Base-by-base conservation (phyloP, 2,797 vertebrate genomes). In the Alca torda region DNA sequence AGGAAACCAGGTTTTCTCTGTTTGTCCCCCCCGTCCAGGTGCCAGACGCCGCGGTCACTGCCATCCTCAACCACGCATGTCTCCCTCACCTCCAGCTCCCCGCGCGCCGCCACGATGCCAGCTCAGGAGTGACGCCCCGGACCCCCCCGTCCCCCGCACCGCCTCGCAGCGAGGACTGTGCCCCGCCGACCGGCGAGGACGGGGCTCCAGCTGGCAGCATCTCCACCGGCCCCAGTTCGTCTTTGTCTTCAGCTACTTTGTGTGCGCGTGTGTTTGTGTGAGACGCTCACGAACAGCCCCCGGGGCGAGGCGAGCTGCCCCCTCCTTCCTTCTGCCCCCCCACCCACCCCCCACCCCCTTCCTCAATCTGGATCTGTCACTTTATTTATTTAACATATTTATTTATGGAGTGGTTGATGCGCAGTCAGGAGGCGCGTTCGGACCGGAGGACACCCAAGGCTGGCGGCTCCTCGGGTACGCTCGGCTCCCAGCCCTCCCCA, bases 21-120 rank as follows among this genome's bases (percentile, higher is more conserved):
- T 67, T 21, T 6, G 1, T 67, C 18, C 25, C 65, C 30, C 20
- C 30, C 11, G 21, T 23, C 16, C 98, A 99, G 99, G 99, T 99
- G 98, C 97, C 98, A 98, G 98, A 97, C 98, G 53, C 98, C 98
- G 12, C 98, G 98, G 64, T 95, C 98, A 73, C 97, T 99, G 89
- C 94, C 98, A 0, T 98, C 99, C n/a, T 99, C 99, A 19, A 94
- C 98, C 60, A 98, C 99, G 33, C 98, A 98, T 68, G 98, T 97
- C 75, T 97, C 98, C n/a, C 96, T 99, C 87, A 93, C 97, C 77
- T 97, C 98, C 46, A 96, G 97, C 90, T 95, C 98, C 95, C 98
- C 98, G 39, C 95, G 91, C 31, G 81, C 97, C 19, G 64, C 98
- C 16, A 35, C 97, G 2, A 73, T 88, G 86, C 95, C 97, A 79